Percentiles rank a stretch among this genome's conserved stretches.
Conservation (phyloP, 1,140 invertebrate genomes). For the Ridgeia piscesae region DNA sequence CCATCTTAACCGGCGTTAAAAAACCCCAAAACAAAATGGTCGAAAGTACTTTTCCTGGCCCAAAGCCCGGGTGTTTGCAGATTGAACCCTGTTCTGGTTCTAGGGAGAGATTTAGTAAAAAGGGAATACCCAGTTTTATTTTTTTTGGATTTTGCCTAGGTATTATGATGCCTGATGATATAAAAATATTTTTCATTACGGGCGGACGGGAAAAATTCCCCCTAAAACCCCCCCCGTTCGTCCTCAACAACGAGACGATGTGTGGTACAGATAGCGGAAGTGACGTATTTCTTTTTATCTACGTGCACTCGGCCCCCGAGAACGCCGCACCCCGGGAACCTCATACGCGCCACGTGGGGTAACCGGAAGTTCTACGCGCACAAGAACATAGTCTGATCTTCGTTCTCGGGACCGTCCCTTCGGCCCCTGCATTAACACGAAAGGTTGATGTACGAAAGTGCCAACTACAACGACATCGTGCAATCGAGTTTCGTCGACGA, state of each 20-base stretch:
- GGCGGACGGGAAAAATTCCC: neutral
- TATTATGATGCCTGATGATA: neutral
- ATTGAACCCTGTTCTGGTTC: too few species aligned
- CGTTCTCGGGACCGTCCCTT: neutral
- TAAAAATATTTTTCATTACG: neutral
- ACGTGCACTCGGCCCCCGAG: neutral
- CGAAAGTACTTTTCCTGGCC: too few species aligned
- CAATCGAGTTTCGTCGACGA: slow-evolving; percentile 76
- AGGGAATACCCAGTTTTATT: too few species aligned
- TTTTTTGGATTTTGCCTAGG: too few species aligned
- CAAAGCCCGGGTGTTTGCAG: too few species aligned
- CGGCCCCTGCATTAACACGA: neutral
- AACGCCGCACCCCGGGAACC: neutral
- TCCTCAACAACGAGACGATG: neutral
- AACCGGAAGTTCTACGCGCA: neutral
- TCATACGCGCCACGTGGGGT: slow-evolving; percentile 1
- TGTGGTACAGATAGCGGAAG: neutral
- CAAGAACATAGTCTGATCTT: neutral
- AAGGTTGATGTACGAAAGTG: slow-evolving; percentile 61
- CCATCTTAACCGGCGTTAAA: too few species aligned
- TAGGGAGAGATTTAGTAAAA: too few species aligned
- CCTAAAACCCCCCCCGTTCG: neutral
- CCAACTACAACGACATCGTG: slow-evolving; percentile 69
- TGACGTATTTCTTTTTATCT: slow-evolving; percentile 1
- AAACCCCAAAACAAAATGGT: too few species aligned